phyloP scores from a whole-genome alignment of 37 sponge, comb jelly and placozoan species.

The Bolinopsis microptera region DNA sequence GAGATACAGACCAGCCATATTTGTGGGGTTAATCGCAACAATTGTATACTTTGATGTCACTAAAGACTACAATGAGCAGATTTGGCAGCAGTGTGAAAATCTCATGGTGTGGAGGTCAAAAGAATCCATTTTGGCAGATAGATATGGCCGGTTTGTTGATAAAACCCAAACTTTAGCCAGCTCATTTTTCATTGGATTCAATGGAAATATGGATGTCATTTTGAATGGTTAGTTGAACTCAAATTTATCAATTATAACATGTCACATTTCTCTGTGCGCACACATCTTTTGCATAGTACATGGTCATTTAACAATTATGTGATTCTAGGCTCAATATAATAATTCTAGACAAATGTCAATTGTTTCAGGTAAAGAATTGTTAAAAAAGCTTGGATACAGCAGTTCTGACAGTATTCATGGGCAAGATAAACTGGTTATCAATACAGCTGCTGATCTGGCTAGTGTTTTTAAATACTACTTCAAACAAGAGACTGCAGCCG shows the following conservation, averaged over 20 bases:
- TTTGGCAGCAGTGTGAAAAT: background rate
- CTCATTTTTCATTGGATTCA: background rate
- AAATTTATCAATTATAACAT: background rate
- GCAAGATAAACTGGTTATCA: slow-evolving; percentile 67
- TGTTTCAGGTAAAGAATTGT: background rate
- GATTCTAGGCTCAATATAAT: too few relatives aligned
- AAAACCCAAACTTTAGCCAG: background rate
- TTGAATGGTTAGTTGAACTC: background rate
- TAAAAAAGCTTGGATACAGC: background rate
- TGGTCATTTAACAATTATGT: too few relatives aligned
- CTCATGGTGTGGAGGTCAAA: background rate
- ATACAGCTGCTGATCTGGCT: slow-evolving; percentile 68
- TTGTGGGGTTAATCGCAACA: background rate
- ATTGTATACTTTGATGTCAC: slow-evolving; percentile 3
- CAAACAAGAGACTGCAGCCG: slow-evolving; percentile 78
- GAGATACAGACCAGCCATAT: background rate
- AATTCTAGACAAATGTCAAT: too few relatives aligned
- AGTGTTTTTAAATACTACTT: slow-evolving; percentile 75
- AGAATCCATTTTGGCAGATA: background rate
- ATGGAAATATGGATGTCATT: slow-evolving; percentile 24
- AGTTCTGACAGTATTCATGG: background rate
- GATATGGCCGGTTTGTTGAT: background rate
- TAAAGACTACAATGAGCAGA: background rate
- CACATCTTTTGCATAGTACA: too few relatives aligned
- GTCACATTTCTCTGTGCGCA: too few relatives aligned